Evolutionary conservation across 2,797 vertebrate genomes (phyloP), one percentile per base, ranked within the genome.

Genomic region (Microctenopoma stevenorrisi): DNA sequence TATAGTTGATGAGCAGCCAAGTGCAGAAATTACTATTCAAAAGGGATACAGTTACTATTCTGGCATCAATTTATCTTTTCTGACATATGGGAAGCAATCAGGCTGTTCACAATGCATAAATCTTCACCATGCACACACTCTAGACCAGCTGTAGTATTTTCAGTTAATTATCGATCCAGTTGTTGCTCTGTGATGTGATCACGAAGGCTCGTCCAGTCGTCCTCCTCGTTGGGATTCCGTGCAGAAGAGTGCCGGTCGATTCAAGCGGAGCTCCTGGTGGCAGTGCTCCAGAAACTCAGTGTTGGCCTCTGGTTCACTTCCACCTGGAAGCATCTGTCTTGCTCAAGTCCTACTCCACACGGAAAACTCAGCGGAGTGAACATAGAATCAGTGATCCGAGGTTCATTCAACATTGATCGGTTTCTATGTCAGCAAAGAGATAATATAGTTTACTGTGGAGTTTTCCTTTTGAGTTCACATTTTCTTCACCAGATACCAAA

Each of bases 271-370:
- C 51, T 59, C 33, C 60, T 15, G 60, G 70, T 81, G 85, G 83
- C 81, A 38, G 54, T 2, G 55, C 68, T 81, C 74, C 79, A 82
- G 74, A 75, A 81, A 74, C 65, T 48, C 70, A 9, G 35, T 1
- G 4, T 55, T 77, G 69, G 67, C 74, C 82, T 62, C 43, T 72
- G 42, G 72, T 86, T 56, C 47, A 28, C 76, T 87, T 90, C 75
- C 83, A 85, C 82, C 86, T 88, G 86, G 86, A 86, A 88, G 79
- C 74, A 66, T 79, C 77, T 68, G 83, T 85, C 79, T 79, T 79
- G 64, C 64, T 78, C 48, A 50, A 71, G 78, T 76, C 66, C 60
- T 65, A 44, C 84, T 78, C 58, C 33, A 42, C 72, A 65, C 12
- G 46, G 65, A 61, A 82, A 68, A 78, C 61, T 65, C 76, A 86